Evolutionary conservation across 1,140 invertebrate genomes (phyloP).

Genomic region (Listronotus oregonensis): DNA sequence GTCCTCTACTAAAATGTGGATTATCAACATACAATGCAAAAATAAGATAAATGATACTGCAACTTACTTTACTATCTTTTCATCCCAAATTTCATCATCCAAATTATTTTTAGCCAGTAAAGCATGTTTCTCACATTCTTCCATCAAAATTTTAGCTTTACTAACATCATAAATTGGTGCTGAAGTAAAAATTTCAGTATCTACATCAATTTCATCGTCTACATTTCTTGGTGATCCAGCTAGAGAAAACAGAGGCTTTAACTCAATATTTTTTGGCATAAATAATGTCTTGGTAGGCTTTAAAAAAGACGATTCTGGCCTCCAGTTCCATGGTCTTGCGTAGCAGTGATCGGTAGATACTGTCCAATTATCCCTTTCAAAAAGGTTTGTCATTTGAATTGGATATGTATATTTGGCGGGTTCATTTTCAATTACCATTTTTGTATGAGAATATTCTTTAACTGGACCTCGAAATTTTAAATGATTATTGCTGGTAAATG

Average conservation of each 20-base stretch:
- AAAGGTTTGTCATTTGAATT: slow-evolving; percentile 37
- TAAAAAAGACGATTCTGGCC: slow-evolving; percentile 68
- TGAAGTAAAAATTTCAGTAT: slow-evolving; percentile 42
- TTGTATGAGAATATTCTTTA: background rate
- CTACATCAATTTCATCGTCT: slow-evolving; percentile 61
- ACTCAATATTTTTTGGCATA: slow-evolving; percentile 48
- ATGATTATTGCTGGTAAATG: too few relatives aligned
- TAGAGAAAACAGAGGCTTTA: slow-evolving; percentile 35
- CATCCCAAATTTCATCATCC: slow-evolving; percentile 73
- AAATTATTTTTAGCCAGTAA: slow-evolving; percentile 65
- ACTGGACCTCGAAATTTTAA: background rate
- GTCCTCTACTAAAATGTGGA: too few relatives aligned
- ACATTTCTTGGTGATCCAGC: slow-evolving; percentile 25
- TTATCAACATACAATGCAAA: too few relatives aligned
- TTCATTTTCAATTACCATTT: slow-evolving; percentile 31
- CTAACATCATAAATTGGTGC: slow-evolving; percentile 66
- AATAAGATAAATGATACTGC: slow-evolving; percentile 1
- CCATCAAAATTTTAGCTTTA: slow-evolving; percentile 69
- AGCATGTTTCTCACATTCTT: slow-evolving; percentile 72
- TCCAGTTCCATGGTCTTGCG: slow-evolving; percentile 72
- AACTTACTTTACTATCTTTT: slow-evolving; percentile 65
- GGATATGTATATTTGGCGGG: slow-evolving; percentile 39
- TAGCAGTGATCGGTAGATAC: slow-evolving; percentile 70
- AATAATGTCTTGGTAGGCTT: slow-evolving; percentile 66
- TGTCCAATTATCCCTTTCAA: slow-evolving; percentile 42